These are phyloP conservation scores for Peromyscus leucopus DNA, from an alignment of 2,113 vertebrate genomes.

Conservation along the genomic window DNA sequence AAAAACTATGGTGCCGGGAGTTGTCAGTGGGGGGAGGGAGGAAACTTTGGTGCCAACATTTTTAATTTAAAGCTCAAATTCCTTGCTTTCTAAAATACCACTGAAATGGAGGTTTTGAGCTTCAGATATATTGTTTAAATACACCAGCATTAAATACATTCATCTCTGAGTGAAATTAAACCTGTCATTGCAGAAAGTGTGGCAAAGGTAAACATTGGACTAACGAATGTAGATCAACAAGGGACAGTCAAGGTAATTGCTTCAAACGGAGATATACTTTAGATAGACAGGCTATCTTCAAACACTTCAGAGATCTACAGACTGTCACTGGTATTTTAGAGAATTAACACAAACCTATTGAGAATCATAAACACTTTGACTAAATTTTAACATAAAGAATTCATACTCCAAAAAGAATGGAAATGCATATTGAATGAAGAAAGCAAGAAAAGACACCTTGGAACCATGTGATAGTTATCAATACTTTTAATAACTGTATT, in stretches of 20 bases:
- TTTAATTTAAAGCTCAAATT: slow-evolving; percentile 53
- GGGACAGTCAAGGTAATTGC: too few species aligned
- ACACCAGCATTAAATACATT: slow-evolving; percentile 23
- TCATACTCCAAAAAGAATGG: neutral
- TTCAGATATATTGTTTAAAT: slow-evolving; percentile 1
- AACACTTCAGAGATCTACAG: too few species aligned
- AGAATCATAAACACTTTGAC: slow-evolving; percentile 44
- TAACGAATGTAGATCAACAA: too few species aligned
- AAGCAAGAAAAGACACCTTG: neutral
- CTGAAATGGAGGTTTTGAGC: slow-evolving; percentile 14
- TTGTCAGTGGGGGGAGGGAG: too few species aligned
- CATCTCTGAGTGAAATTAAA: slow-evolving; percentile 37
- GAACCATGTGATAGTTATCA: neutral
- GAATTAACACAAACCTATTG: slow-evolving; percentile 12
- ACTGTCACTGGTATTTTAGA: slow-evolving; percentile 14
- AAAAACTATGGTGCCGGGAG: neutral
- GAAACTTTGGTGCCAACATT: neutral
- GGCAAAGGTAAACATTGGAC: too few species aligned
- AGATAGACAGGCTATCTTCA: too few species aligned
- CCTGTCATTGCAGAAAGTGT: neutral
- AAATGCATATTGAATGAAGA: slow-evolving; percentile 66
- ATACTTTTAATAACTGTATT: neutral
- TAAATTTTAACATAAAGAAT: slow-evolving; percentile 27
- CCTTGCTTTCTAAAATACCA: slow-evolving; percentile 56
- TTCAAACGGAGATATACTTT: too few species aligned